phyloP scores from a whole-genome alignment of 2,113 vertebrate genomes.

The Riparia riparia region DNA sequence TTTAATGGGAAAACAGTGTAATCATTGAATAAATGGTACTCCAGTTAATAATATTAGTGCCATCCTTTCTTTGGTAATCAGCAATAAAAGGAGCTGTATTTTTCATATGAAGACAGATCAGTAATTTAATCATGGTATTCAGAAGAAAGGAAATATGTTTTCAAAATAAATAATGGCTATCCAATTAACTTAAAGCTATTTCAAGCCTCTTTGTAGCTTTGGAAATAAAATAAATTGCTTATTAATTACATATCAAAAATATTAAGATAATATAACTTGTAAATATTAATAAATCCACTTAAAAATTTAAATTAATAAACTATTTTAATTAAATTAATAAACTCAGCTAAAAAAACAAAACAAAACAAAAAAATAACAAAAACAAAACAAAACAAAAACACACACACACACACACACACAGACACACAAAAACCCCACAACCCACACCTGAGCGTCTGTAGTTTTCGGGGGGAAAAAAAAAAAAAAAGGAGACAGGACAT shows the following conservation, averaged over 20 bases:
- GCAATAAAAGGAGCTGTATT: not conserved
- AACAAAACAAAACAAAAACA: not conserved
- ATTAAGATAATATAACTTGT: not conserved
- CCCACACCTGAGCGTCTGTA: not conserved
- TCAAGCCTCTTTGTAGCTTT: not conserved
- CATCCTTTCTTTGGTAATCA: not conserved
- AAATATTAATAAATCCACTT: not conserved
- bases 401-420: too few species aligned
- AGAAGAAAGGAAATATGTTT: not conserved
- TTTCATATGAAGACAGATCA: not conserved
- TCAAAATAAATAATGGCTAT: not conserved
- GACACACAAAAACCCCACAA: too few species aligned
- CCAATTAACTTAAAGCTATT: not conserved
- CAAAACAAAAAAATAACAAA: too few species aligned
- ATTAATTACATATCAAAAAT: not conserved
- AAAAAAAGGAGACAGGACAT: not conserved
- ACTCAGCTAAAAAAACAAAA: not conserved
- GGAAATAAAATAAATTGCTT: not conserved
- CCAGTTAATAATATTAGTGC: not conserved
- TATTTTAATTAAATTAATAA: too few species aligned
- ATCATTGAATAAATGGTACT: not conserved
- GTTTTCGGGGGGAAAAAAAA: not conserved
- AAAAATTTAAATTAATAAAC: too few species aligned
- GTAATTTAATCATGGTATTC: not conserved
- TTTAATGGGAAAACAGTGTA: not conserved